Evolutionary conservation across 2,888 invertebrate genomes (phyloP), one percentile per base, ranked within the genome.

Genomic region (Tipula lateralis): DNA sequence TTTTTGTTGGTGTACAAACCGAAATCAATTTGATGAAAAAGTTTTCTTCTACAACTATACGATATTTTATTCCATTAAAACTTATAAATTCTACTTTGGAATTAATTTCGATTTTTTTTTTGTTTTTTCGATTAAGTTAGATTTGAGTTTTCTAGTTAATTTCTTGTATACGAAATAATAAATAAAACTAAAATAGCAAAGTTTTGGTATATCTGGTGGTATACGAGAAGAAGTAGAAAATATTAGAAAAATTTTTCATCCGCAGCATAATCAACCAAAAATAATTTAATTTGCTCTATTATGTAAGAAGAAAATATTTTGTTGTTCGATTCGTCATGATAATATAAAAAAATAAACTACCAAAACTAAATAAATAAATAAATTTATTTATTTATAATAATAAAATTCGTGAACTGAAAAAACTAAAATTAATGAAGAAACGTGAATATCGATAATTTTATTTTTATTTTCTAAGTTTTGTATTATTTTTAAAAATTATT

Each of bases 361-460:
- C n/a, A 5, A 44, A 66, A 66, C 66, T 66, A 66, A 24, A 66
- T 9, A 66, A 24, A 66, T 66, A 66, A 16, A 66, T 66, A 66
- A 66, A 4, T 66, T 66, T 66, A 66, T 66, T 66, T 66, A 24
- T 66, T 24, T 66, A 66, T 24, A 44, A 44, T 9, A 24, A 66
- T 66, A 66, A 50, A 66, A 24, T 66, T 66, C 66, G 66, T 66
- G 32, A 32, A 30, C 32, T 82, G 30, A 82, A 82, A 50, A 44
- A 44, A 44, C 66, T 66, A 66, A 82, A 82, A 82, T 30, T 82
- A 82, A 82, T 82, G 82, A 82, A 29, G 32, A 82, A 82, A 82
- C 82, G 82, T 82, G 82, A 82, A 82, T 16, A 30, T 82, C 32
- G 82, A 30, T 82, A 82, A 16, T 30, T 80, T 30, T 81, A 13